phyloP scores from a whole-genome alignment of 2,888 invertebrate genomes.

The Acanthosepion lycidas region DNA sequence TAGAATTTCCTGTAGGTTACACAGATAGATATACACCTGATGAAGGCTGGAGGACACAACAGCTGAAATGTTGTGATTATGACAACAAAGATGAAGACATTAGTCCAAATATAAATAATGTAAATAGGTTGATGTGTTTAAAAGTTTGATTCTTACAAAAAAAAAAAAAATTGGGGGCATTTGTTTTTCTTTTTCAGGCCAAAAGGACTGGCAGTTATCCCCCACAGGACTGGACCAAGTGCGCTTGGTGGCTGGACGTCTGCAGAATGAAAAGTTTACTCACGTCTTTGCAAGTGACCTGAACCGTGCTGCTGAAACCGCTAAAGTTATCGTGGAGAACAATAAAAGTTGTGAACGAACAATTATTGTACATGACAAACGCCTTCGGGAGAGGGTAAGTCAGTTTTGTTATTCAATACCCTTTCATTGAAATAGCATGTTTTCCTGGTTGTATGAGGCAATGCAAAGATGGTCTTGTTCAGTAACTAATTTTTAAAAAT shows the following conservation, averaged over 20 bases:
- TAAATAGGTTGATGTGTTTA: too few relatives aligned
- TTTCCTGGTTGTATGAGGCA: too few relatives aligned
- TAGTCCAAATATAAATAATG: too few relatives aligned
- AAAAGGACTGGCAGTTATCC: constrained; percentile 67
- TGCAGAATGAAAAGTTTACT: constrained; percentile 67
- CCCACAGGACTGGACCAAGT: constrained; percentile 67
- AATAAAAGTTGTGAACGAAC: constrained; percentile 58
- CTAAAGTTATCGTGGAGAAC: constrained; percentile 60
- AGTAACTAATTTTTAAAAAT: too few relatives aligned
- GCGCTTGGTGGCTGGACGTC: constrained; percentile 61
- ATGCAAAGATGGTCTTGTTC: too few relatives aligned
- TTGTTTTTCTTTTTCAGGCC: constrained; percentile 60
- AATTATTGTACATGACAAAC: constrained; percentile 59
- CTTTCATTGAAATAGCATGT: too few relatives aligned
- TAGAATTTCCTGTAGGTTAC: too few relatives aligned
- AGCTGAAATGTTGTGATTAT: too few relatives aligned
- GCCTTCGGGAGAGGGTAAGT: constrained; percentile 68
- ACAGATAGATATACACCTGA: too few relatives aligned
- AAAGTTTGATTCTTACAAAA: too few relatives aligned
- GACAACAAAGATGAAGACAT: too few relatives aligned
- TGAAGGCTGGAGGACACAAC: too few relatives aligned
- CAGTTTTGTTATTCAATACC: not conserved
- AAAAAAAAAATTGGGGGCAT: not conserved
- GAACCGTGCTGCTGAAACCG: constrained; percentile 65
- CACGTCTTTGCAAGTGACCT: constrained; percentile 71